Base-by-base conservation (phyloP, 35 echinoderm and acorn worm genomes). In the Lytechinus variegatus region DNA sequence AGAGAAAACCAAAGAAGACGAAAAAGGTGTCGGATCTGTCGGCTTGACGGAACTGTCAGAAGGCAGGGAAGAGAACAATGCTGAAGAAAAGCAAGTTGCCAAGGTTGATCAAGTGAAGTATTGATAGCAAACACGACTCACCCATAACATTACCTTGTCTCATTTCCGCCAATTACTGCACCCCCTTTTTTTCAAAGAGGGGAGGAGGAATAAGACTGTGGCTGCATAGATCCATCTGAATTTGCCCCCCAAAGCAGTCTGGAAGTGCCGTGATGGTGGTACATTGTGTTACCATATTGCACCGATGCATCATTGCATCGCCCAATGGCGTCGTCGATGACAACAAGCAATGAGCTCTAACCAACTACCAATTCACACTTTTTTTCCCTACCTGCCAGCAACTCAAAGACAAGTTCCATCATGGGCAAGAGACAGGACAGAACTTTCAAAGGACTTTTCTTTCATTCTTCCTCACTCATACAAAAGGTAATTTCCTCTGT, bases 61-160 rank as follows among this genome's bases (percentile, higher is more conserved):
- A 24, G 66, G 16, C 66, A n/a, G 66, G 19, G 19, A 79, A 16
- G 66, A 16, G 66, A 79, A 79, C 66, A 79, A 79, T 2, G 19
- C 4, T 16, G 66, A 79, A 79, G 66, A 79, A 90, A 90, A 44
- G 29, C 33, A 90, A 90, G 29, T 90, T 52, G 88, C 28, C 88
- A 90, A 28, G 88, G 29, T 90, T 54, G 88, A 54, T 44, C 88
- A 90, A 44, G 88, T 12, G 29, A 44, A 90, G 52, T 90, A 54
- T 90, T 90, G 88, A 90, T 90, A 54, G 88, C 88, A 44, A 90
- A 90, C 88, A 90, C 88, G 88, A 52, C 88, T 90, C 88, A 90
- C 88, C 88, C 52, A 90, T 54, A 90, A 90, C 88, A 90, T 90
- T 90, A 90, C 52, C 10, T 27, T 33, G 88, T 13, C 88, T 90